phyloP scores from a whole-genome alignment of 2,888 invertebrate species.

The Bursaphelenchus okinawaensis region DNA sequence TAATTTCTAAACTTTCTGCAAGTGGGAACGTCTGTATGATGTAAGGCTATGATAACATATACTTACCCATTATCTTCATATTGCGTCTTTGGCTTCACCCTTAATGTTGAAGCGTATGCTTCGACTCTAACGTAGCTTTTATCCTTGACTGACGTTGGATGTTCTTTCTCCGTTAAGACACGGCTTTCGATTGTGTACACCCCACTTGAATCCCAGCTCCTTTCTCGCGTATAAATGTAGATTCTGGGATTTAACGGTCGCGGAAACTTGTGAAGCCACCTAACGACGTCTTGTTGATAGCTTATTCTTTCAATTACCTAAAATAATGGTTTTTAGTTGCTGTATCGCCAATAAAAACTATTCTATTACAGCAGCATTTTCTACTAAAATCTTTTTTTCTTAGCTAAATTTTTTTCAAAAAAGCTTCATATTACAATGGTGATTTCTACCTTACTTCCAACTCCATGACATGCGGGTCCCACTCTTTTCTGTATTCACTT shows the following conservation, averaged over 20 bases:
- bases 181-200: conserved; percentile 11
- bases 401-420: background rate
- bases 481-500: conserved; percentile 6
- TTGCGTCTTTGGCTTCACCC: conserved; percentile 1
- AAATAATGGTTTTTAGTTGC: background rate
- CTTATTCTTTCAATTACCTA: conserved; percentile 3
- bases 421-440: background rate
- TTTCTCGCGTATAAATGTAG: conserved; percentile 9
- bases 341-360: background rate
- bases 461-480: conserved; percentile 14
- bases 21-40: conserved; percentile 6
- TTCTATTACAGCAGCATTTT: too few relatives aligned
- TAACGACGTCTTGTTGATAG: background rate
- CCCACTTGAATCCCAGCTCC: conserved; percentile 5
- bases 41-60: conserved; percentile 9
- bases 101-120: conserved; percentile 8
- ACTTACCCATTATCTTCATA: conserved; percentile 6
- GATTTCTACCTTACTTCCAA: background rate
- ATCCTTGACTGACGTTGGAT: background rate
- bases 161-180: conserved; percentile 5
- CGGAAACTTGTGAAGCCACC: conserved; percentile 16
- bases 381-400: too few relatives aligned
- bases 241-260: conserved; percentile 16
- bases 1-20: too few relatives aligned
- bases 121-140: conserved; percentile 9